Percentiles rank a stretch among this genome's conserved stretches.
Evolutionary conservation across 2,888 invertebrate genomes (phyloP).

Genomic region (Calameuta filiformis): DNA sequence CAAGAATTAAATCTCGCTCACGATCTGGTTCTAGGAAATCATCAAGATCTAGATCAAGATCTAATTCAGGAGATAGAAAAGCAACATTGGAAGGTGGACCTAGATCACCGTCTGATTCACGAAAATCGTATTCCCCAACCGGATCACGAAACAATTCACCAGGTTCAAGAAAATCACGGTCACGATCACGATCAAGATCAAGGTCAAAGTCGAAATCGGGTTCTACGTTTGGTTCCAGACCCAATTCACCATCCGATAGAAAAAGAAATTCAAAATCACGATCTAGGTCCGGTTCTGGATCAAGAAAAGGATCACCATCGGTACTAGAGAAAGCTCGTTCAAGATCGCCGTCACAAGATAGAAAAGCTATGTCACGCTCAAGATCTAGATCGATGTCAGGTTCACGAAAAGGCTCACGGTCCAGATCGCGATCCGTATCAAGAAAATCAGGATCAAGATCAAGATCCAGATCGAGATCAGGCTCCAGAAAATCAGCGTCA

Average conservation of each 20-base stretch:
- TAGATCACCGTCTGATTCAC: slow-evolving; percentile 30
- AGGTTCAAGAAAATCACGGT: slow-evolving; percentile 28
- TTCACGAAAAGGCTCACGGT: slow-evolving; percentile 33
- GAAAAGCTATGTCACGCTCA: slow-evolving; percentile 50
- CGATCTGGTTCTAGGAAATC: slow-evolving; percentile 40
- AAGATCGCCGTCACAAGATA: slow-evolving; percentile 37
- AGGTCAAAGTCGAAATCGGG: slow-evolving; percentile 33
- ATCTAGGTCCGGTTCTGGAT: slow-evolving; percentile 46
- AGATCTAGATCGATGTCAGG: slow-evolving; percentile 49
- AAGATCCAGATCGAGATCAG: slow-evolving; percentile 37
- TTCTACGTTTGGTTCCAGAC: slow-evolving; percentile 25
- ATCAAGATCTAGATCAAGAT: slow-evolving; percentile 32
- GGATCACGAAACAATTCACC: slow-evolving; percentile 29
- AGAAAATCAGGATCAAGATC: slow-evolving; percentile 32
- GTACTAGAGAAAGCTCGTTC: slow-evolving; percentile 37
- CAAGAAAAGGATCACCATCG: slow-evolving; percentile 45
- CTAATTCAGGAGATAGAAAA: slow-evolving; percentile 23
- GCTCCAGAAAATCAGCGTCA: slow-evolving; percentile 39
- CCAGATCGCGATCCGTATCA: slow-evolving; percentile 31
- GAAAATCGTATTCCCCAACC: slow-evolving; percentile 37
- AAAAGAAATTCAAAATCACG: slow-evolving; percentile 46
- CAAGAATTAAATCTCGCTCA: slow-evolving; percentile 41
- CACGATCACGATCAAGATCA: slow-evolving; percentile 36
- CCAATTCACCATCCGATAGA: slow-evolving; percentile 23
- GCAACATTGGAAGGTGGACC: slow-evolving; percentile 27